Base-by-base conservation (phyloP, 2,113 vertebrate genomes). In the Tetrax tetrax region DNA sequence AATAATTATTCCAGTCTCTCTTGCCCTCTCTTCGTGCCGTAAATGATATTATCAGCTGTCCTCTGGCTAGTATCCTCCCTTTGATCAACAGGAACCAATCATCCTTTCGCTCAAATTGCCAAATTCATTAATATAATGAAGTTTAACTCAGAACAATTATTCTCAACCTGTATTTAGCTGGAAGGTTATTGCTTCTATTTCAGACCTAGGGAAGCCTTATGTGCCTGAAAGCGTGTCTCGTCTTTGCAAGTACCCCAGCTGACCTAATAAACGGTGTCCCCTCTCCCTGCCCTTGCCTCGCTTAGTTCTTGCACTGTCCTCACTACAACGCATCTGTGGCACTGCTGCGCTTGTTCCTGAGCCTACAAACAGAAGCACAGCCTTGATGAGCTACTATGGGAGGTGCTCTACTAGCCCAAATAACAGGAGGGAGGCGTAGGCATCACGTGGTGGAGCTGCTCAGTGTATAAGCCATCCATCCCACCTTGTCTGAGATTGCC, bases 141-240 rank as follows among this genome's bases (percentile, higher is more conserved):
- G 53, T 93, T 91, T 89, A 95, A 89, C 87, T 82, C 65, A 18
- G 91, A 96, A 95, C 77, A 94, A 91, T 93, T 91, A 76, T 89
- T 91, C 77, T 87, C 81, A 91, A 60, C 57, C 89, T 84, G 89
- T 57, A 87, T 96, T 96, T 94, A 96, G 89, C 91, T 95, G 77
- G 82, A 82, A 94, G 81, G 81, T 87, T 87, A 94, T 89, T 82
- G 93, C 87, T 95, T 95, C 91, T 79, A 17, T 95, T 94, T 96
- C 94, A 85, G 89, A 84, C 61, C 80, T 48, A 33, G 89, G 92
- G 84, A 87, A 93, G 89, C 81, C 84, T 75, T 54, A 12, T n/a
- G 61, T 16, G 35, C 89, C 91, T 82, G 69, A 57, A 78, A 61
- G 72, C 95, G 8, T 7, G 11, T 79, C 83, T 53, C 9, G 56